phyloP scores from a whole-genome alignment of 2,797 vertebrate species.

The Sorex maritimensis region DNA sequence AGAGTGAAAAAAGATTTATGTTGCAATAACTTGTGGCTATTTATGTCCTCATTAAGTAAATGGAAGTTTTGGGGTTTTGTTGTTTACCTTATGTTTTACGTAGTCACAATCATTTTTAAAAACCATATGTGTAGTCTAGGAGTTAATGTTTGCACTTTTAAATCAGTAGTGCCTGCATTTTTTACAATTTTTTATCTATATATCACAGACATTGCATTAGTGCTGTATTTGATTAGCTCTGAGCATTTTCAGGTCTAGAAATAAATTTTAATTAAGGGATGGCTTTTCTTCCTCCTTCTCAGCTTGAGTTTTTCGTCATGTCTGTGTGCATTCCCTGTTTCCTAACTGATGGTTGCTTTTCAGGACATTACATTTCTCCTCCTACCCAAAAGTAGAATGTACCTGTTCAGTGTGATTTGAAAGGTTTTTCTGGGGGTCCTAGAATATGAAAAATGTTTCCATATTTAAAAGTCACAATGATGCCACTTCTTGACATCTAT shows the following conservation, averaged over 20 bases:
- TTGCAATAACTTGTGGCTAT: constrained; percentile 49
- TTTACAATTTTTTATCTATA: constrained; percentile 40
- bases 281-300: no score
- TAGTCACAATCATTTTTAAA: constrained; percentile 23
- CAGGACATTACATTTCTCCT: background rate
- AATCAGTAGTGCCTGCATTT: background rate
- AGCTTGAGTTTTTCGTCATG: background rate
- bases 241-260: constrained; percentile 66
- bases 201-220: constrained; percentile 20
- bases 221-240: constrained; percentile 9
- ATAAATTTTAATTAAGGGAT: constrained; percentile 58
- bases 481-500: no score
- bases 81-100: background rate
- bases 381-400: no score
- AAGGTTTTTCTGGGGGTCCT: no score
- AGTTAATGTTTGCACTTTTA: no score
- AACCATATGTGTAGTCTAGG: background rate
- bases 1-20: constrained; percentile 10
- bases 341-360: background rate
- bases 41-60: constrained; percentile 15
- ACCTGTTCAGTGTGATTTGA: no score
- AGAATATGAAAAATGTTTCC: no score
- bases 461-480: no score
- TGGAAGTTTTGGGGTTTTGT: constrained; percentile 21
- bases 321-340: background rate